A percentile compares a stretch with the other conserved stretches of the same genome.
phyloP scores from a whole-genome alignment of 2,888 invertebrate species.

The Dryocosmus kuriphilus region DNA sequence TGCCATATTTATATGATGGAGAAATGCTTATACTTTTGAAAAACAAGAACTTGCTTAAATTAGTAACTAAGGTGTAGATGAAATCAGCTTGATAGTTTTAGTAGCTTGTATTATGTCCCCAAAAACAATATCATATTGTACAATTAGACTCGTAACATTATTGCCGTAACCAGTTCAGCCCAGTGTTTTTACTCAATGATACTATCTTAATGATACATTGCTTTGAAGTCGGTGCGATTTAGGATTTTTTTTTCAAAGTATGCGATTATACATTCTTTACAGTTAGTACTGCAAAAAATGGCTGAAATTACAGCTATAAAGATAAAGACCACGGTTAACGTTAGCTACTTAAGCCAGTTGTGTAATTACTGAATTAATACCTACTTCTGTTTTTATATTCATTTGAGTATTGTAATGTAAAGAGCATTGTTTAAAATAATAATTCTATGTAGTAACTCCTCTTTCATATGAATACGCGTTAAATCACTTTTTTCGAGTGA shows the following conservation, averaged over 20 bases:
- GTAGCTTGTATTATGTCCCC: neutral
- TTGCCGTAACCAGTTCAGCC: neutral
- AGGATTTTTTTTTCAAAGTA: neutral
- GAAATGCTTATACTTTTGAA: neutral
- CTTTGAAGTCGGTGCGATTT: slow-evolving; percentile 5
- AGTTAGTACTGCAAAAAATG: neutral
- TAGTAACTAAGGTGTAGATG: neutral
- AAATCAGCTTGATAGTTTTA: neutral
- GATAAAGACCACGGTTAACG: neutral
- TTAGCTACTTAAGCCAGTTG: slow-evolving; percentile 9
- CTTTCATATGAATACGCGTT: neutral
- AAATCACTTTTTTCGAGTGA: neutral
- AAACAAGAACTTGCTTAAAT: neutral
- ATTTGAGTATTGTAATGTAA: neutral
- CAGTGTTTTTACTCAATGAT: slow-evolving; percentile 5
- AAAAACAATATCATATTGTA: neutral
- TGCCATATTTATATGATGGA: too few relatives aligned
- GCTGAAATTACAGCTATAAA: slow-evolving; percentile 1
- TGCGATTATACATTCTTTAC: slow-evolving; percentile 2
- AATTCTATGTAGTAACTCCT: neutral
- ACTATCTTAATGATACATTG: slow-evolving; percentile 14
- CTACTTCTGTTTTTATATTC: slow-evolving; percentile 2
- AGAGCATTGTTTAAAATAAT: neutral
- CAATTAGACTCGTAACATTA: neutral
- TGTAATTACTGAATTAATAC: slow-evolving; percentile 1